phyloP scores from a whole-genome alignment of 2,888 invertebrate species.

The Epsilonema sp. region DNA sequence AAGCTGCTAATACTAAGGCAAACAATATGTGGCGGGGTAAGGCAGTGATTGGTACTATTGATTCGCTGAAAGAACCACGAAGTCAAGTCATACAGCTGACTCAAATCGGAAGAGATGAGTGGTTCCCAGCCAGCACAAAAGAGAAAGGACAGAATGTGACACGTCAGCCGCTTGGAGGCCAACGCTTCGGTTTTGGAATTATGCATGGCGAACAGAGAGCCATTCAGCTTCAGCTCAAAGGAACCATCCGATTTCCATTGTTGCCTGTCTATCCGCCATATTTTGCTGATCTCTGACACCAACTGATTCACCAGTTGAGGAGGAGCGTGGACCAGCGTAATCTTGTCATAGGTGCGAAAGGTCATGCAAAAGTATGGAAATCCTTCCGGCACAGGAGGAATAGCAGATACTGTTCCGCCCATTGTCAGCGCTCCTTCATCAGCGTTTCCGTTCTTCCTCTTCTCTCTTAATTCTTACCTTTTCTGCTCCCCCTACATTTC shows the following conservation, averaged over 20 bases:
- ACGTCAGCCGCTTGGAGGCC: constrained; percentile 1
- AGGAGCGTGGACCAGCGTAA: not conserved
- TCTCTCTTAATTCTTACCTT: no score
- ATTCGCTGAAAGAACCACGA: constrained; percentile 10
- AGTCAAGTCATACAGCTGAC: constrained; percentile 3
- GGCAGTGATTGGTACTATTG: no score
- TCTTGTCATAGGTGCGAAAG: not conserved
- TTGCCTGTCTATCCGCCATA: no score
- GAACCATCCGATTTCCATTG: no score
- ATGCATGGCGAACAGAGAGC: not conserved
- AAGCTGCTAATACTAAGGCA: constrained; percentile 8
- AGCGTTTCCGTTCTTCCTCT: no score
- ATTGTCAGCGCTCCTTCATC: no score
- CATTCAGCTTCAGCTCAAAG: not conserved
- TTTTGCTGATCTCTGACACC: no score
- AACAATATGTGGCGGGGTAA: not conserved
- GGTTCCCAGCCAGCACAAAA: constrained; percentile 9
- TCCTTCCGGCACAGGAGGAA: not conserved
- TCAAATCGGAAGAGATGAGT: constrained; percentile 2
- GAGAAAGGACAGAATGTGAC: not conserved
- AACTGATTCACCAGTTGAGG: no score
- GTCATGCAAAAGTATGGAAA: not conserved
- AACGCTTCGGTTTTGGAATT: not conserved
- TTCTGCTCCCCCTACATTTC: no score
- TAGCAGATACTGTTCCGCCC: not conserved